Evolutionary conservation across 2,888 invertebrate species (phyloP).

Genomic region (Eulithis testata): DNA sequence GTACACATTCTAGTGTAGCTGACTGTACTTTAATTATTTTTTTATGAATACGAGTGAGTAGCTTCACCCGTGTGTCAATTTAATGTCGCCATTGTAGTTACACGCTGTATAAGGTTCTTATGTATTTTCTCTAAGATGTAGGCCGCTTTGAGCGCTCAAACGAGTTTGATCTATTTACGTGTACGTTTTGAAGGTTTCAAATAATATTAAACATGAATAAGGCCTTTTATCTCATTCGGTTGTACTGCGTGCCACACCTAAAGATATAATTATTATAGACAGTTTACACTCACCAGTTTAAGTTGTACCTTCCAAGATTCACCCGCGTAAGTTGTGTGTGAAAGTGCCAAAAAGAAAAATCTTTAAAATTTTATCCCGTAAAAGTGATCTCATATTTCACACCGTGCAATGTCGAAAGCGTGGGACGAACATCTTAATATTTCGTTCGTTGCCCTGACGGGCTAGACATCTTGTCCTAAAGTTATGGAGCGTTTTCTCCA

Average conservation of each 20-base stretch:
- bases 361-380: constrained; percentile 4
- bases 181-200: constrained; percentile 12
- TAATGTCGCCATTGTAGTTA: too few species aligned
- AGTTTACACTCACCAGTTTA: too few species aligned
- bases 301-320: too few species aligned
- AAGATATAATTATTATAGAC: too few species aligned
- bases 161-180: constrained; percentile 24
- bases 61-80: too few species aligned
- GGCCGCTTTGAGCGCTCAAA: constrained; percentile 13
- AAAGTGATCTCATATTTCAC: constrained; percentile 10
- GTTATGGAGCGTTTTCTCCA: constrained; percentile 7
- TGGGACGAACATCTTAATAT: constrained; percentile 27
- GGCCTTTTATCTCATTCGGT: constrained; percentile 3
- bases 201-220: constrained; percentile 10
- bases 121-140: not conserved
- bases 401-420: constrained; percentile 9
- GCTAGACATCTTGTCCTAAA: constrained; percentile 18
- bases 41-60: too few species aligned
- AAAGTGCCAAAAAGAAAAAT: too few species aligned
- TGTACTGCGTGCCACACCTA: not conserved
- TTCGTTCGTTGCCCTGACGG: constrained; percentile 31
- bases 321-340: too few species aligned
- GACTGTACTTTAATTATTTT: too few species aligned
- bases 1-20: too few species aligned
- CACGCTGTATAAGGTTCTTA: not conserved